Conservation (phyloP, 2,113 vertebrate species). For the Labeo catla region DNA sequence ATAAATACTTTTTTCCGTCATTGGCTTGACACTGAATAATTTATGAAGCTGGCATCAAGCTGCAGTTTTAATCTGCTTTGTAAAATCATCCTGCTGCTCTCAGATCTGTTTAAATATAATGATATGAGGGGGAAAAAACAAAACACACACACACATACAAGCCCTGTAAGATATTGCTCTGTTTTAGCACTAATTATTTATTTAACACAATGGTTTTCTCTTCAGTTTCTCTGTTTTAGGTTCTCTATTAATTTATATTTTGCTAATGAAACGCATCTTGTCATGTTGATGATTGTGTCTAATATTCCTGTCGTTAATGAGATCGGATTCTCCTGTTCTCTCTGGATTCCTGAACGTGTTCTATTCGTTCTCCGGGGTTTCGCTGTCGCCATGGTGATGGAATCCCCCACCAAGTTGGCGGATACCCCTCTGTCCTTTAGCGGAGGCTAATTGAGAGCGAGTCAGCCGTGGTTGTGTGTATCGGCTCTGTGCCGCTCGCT, state of each 20-base stretch:
- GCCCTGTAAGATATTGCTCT: constrained; percentile 34
- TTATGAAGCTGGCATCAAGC: constrained; percentile 52
- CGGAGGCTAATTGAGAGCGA: constrained; percentile 66
- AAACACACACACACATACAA: constrained; percentile 24
- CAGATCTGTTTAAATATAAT: constrained; percentile 30
- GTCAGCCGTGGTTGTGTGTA: constrained; percentile 58
- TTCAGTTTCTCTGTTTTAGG: not conserved
- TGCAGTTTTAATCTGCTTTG: constrained; percentile 61
- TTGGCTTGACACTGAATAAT: constrained; percentile 27
- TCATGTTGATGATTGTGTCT: not conserved
- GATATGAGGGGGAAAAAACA: not conserved
- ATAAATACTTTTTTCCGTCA: no score
- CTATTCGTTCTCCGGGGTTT: constrained; percentile 68
- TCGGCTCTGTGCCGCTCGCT: constrained; percentile 38
- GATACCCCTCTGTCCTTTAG: constrained; percentile 52
- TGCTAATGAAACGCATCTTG: not conserved
- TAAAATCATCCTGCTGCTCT: constrained; percentile 56
- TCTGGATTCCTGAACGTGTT: constrained; percentile 61
- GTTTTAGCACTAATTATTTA: not conserved
- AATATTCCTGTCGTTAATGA: not conserved
- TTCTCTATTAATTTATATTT: not conserved
- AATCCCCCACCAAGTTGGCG: constrained; percentile 66
- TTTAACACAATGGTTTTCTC: not conserved
- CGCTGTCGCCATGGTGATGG: constrained; percentile 69
- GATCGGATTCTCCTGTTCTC: constrained; percentile 14